Evolutionary conservation across 2,113 vertebrate genomes (phyloP).

Genomic region (Oncorhynchus mykiss): DNA sequence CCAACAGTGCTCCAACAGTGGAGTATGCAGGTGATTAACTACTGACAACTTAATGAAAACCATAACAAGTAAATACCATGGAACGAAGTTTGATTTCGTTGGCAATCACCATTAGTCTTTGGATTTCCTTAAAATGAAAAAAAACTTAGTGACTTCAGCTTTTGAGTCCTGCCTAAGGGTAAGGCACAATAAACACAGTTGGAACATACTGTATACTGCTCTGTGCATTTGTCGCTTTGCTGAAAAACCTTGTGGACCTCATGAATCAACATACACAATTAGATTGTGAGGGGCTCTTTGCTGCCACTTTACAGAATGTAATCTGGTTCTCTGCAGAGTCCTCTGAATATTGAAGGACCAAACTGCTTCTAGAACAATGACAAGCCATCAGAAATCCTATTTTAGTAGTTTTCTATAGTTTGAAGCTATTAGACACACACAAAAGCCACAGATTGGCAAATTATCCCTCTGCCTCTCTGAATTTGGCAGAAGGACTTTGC

Average conservation of each 20-base stretch:
- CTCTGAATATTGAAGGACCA: not conserved
- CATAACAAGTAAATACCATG: too few relatives aligned
- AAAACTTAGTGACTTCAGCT: too few relatives aligned
- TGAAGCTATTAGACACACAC: not conserved
- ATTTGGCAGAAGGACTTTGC: not conserved
- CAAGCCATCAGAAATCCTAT: not conserved
- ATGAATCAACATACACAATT: not conserved
- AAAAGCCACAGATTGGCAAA: not conserved
- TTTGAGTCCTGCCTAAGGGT: too few relatives aligned
- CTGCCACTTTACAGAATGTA: not conserved
- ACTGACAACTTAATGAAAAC: too few relatives aligned
- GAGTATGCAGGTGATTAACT: too few relatives aligned
- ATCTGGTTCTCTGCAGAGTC: not conserved
- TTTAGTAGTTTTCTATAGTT: not conserved
- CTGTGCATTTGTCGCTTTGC: too few relatives aligned
- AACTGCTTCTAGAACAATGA: conserved; percentile 9
- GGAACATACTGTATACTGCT: too few relatives aligned
- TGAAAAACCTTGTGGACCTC: not conserved
- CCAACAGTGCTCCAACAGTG: too few relatives aligned
- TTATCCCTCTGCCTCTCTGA: conserved; percentile 8
- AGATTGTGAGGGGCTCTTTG: not conserved
- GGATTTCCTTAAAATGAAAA: too few relatives aligned
- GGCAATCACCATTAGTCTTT: too few relatives aligned
- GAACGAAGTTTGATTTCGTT: too few relatives aligned
- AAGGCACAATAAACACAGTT: too few relatives aligned